Percentiles rank a stretch among this genome's conserved stretches.
Conservation (phyloP, 2,797 vertebrate genomes). For the Hemibagrus guttatus region DNA sequence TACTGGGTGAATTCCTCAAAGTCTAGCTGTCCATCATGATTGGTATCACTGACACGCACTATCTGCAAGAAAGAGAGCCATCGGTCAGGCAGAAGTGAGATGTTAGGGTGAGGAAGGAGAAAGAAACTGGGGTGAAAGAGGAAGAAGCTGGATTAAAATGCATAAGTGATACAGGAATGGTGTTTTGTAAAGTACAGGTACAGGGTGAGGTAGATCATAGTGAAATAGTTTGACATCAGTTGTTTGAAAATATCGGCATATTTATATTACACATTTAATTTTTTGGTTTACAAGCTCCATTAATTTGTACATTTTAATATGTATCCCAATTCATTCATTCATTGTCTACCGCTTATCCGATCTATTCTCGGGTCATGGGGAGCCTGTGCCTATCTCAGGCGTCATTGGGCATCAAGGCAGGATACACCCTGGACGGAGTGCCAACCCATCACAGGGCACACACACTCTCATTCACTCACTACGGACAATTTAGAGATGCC, state of each 20-base stretch:
- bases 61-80: constrained; percentile 65
- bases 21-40: constrained; percentile 78
- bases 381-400: too few species aligned
- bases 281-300: neutral
- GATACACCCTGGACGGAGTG: too few species aligned
- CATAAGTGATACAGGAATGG: neutral
- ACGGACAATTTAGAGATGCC: too few species aligned
- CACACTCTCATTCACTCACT: too few species aligned
- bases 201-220: neutral
- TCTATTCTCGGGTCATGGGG: too few species aligned
- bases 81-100: neutral
- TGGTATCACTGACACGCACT: constrained; percentile 73
- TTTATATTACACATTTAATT: neutral
- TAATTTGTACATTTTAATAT: neutral
- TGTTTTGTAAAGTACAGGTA: neutral
- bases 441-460: too few species aligned
- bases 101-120: neutral
- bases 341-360: too few species aligned
- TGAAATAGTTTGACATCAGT: neutral
- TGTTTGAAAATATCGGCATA: constrained; percentile 2
- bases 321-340: neutral
- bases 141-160: neutral
- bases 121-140: neutral
- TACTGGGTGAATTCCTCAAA: constrained; percentile 84
- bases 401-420: too few species aligned